Percentiles rank a stretch among this genome's conserved stretches.
These are phyloP conservation scores for Microcebus lehilahytsara DNA, from an alignment of 2,113 vertebrate genomes.

Conservation along the genomic window DNA sequence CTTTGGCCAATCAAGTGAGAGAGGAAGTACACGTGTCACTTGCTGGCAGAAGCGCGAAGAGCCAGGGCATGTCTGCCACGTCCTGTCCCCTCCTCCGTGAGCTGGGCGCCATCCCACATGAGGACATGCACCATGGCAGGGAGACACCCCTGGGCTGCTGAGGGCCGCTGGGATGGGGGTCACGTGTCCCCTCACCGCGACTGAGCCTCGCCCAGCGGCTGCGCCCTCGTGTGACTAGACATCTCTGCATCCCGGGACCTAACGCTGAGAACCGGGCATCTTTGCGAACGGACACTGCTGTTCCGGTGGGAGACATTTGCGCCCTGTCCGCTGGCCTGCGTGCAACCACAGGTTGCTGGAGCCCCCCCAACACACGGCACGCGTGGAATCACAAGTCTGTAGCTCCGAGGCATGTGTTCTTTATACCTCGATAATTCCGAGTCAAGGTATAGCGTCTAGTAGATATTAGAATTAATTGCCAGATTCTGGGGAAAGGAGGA, in stretches of 20 bases:
- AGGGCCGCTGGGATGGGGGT: not conserved
- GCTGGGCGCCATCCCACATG: not conserved
- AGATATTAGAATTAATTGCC: not conserved
- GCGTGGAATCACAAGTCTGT: not conserved
- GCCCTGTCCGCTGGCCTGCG: not conserved
- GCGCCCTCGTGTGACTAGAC: accelerated
- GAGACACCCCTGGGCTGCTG: too few relatives aligned
- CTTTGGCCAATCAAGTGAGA: not conserved
- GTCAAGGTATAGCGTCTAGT: not conserved
- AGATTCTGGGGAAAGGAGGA: not conserved
- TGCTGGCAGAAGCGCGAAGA: not conserved
- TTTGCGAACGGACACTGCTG: not conserved
- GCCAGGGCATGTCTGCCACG: not conserved
- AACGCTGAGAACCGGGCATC: not conserved
- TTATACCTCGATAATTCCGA: not conserved
- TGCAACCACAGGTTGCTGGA: not conserved
- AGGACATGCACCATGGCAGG: not conserved
- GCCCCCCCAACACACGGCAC: not conserved
- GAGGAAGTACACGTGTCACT: not conserved
- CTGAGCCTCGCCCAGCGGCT: not conserved
- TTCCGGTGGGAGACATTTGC: not conserved
- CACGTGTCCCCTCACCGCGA: not conserved
- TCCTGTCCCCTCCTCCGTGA: not conserved
- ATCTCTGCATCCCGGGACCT: not conserved
- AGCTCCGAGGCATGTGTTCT: too few relatives aligned